A percentile compares a stretch with the other conserved stretches of the same genome.
These are phyloP conservation scores for Urophycis tenuis DNA, from an alignment of 2,797 vertebrate species.

Conservation along the genomic window DNA sequence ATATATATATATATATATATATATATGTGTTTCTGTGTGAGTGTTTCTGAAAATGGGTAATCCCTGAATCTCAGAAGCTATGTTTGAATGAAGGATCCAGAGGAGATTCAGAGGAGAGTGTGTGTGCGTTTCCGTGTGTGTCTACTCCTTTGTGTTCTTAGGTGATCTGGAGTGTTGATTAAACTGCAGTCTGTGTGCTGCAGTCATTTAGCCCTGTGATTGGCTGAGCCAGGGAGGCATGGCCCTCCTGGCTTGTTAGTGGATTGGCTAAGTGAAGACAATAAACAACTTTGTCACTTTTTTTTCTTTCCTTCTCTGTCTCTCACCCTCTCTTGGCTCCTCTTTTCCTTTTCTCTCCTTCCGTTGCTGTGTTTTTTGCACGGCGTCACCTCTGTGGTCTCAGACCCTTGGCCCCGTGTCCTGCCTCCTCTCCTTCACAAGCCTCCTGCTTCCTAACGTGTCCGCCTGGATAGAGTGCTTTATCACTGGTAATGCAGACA, in stretches of 20 bases:
- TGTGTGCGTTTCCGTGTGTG: background rate
- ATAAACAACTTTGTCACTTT: conserved; percentile 11
- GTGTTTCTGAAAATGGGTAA: no score
- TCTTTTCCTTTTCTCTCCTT: background rate
- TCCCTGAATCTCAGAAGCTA: no score
- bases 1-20: no score
- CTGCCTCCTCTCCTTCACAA: background rate
- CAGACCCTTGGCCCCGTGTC: background rate
- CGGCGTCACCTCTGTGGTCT: background rate
- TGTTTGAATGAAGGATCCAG: no score
- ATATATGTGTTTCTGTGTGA: no score
- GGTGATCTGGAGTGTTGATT: background rate
- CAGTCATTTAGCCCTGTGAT: conserved; percentile 24
- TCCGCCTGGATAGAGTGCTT: background rate
- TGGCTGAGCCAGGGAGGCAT: conserved; percentile 13
- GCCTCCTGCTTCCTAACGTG: background rate
- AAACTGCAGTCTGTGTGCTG: conserved; percentile 5
- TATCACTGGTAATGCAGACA: background rate
- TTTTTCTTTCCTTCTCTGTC: conserved; percentile 4
- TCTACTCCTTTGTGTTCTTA: background rate
- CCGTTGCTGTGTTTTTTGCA: background rate
- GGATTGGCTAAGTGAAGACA: conserved; percentile 24
- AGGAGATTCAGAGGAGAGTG: background rate
- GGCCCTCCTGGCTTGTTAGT: conserved; percentile 7
- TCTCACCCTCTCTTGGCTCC: background rate